Conservation (phyloP, 2,113 vertebrate genomes). For the Phasianus colchicus region DNA sequence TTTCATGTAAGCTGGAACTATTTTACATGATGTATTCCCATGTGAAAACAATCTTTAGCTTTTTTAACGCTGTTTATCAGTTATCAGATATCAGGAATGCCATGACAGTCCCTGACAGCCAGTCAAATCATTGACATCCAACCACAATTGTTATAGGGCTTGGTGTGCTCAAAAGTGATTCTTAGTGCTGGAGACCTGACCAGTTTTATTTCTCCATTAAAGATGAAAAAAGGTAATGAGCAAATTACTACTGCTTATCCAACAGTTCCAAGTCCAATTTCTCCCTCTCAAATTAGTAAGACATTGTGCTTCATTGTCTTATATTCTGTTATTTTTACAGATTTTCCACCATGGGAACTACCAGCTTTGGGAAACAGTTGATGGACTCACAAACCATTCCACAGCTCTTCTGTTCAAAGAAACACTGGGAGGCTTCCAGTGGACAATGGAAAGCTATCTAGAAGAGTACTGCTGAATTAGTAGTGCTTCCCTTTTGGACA, state of each 20-base stretch:
- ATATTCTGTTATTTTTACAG: not conserved
- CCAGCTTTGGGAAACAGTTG: not conserved
- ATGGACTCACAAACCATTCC: not conserved
- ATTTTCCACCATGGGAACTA: not conserved
- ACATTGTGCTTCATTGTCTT: not conserved
- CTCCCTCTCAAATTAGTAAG: not conserved
- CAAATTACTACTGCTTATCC: not conserved
- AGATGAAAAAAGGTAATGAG: not conserved
- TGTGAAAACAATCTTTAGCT: not conserved
- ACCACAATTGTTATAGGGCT: not conserved
- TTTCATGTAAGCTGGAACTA: not conserved
- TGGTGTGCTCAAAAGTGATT: not conserved
- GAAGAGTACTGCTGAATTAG: not conserved
- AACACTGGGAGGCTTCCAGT: not conserved
- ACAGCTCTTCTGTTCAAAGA: not conserved
- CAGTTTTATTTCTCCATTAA: not conserved
- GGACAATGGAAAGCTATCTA: accelerated
- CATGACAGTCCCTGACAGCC: not conserved
- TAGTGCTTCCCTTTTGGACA: not conserved
- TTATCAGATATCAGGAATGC: not conserved
- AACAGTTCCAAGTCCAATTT: not conserved
- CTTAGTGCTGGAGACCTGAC: not conserved
- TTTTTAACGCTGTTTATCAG: not conserved
- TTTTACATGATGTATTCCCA: not conserved
- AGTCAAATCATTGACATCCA: not conserved